Percentiles rank a stretch among this genome's conserved stretches.
These are phyloP conservation scores for Mesorhabditis belari DNA, from an alignment of 2,888 invertebrate genomes.

Conservation along the genomic window DNA sequence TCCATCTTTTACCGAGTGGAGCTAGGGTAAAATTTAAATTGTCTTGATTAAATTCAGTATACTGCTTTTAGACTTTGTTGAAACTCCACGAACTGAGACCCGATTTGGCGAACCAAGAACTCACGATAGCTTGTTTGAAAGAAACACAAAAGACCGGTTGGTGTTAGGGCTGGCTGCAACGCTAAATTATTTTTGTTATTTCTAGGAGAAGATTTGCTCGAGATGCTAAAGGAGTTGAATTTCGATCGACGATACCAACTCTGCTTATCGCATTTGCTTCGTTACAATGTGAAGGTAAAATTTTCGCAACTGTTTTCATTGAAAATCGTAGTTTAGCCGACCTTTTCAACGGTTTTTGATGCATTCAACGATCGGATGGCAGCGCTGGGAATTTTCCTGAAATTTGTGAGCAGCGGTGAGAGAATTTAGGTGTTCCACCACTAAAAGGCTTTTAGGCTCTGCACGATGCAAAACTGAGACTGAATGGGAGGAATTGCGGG, in stretches of 20 bases:
- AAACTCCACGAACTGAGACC: neutral
- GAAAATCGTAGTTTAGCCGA: conserved; percentile 13
- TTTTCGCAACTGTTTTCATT: too few relatives aligned
- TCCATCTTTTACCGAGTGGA: neutral
- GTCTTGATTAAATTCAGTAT: too few relatives aligned
- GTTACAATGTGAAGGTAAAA: too few relatives aligned
- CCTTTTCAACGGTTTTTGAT: conserved; percentile 5
- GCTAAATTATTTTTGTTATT: too few relatives aligned
- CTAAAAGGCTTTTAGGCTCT: neutral
- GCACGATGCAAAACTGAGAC: conserved; percentile 12
- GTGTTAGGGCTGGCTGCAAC: too few relatives aligned
- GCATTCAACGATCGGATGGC: neutral
- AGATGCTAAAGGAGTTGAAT: too few relatives aligned
- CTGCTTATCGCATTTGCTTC: too few relatives aligned
- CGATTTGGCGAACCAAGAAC: neutral
- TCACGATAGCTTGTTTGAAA: neutral
- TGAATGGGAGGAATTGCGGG: conserved; percentile 17
- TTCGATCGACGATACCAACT: too few relatives aligned
- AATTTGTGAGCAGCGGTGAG: neutral
- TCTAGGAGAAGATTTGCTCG: too few relatives aligned
- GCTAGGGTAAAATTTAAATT: too few relatives aligned
- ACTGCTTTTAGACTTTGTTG: neutral
- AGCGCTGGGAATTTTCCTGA: neutral
- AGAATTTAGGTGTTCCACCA: neutral
- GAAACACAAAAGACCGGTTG: neutral